Evolutionary conservation across 2,888 invertebrate genomes (phyloP).

Genomic region (Bellardia pandia): DNA sequence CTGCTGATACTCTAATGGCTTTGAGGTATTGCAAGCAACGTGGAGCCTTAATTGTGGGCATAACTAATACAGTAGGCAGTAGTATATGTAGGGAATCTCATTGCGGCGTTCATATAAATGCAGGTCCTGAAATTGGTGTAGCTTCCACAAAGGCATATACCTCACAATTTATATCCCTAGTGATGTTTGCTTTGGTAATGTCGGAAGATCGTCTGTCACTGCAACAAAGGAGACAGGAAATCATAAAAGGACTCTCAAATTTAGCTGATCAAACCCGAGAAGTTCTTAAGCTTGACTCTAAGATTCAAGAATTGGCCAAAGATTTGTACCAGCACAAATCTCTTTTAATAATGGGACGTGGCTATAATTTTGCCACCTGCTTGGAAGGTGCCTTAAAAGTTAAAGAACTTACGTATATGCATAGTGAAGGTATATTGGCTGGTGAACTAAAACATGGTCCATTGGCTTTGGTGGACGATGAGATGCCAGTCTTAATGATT

Average conservation of each 20-base stretch:
- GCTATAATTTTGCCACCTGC: slow-evolving; percentile 99
- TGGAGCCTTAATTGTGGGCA: slow-evolving; percentile 98
- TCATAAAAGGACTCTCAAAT: slow-evolving; percentile 94
- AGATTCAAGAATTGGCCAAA: slow-evolving; percentile 94
- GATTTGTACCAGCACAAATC: slow-evolving; percentile 97
- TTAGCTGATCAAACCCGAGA: slow-evolving; percentile 95
- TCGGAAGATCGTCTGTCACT: slow-evolving; percentile 98
- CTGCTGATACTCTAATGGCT: slow-evolving; percentile 98
- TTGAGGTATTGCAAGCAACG: slow-evolving; percentile 98
- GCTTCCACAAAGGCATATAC: slow-evolving; percentile 99
- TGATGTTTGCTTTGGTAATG: slow-evolving; percentile 99
- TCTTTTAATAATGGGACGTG: slow-evolving; percentile 98
- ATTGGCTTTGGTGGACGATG: slow-evolving; percentile 97
- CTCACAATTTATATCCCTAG: slow-evolving; percentile 98
- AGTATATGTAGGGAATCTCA: slow-evolving; percentile 99
- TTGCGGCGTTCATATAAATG: slow-evolving; percentile 99
- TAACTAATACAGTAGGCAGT: slow-evolving; percentile 99
- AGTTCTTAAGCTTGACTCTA: slow-evolving; percentile 93
- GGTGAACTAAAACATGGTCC: slow-evolving; percentile 99
- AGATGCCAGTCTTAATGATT: slow-evolving; percentile 99
- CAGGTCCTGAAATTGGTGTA: slow-evolving; percentile 99
- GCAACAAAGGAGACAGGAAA: slow-evolving; percentile 92
- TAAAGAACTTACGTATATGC: slow-evolving; percentile 99
- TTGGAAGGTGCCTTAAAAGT: slow-evolving; percentile 99
- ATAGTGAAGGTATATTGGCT: slow-evolving; percentile 99